Percentiles rank a stretch among this genome's conserved stretches.
Evolutionary conservation across 2,888 invertebrate genomes (phyloP).

Genomic region (Drosophila percnosoma): DNA sequence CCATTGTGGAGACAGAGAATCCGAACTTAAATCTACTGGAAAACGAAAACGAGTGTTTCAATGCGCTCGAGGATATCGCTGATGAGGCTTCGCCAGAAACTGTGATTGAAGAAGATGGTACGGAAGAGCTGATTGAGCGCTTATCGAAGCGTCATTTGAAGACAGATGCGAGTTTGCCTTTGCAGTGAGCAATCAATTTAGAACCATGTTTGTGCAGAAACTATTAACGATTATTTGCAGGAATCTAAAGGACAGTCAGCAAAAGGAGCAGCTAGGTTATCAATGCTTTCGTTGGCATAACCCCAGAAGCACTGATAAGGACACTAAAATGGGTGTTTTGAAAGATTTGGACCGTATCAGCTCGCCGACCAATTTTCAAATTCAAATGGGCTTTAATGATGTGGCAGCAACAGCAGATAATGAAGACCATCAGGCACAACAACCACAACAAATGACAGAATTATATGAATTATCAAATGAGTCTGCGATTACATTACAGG

Average conservation of each 20-base stretch:
- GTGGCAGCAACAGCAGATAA: not conserved
- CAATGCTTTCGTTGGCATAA: constrained; percentile 57
- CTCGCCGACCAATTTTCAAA: constrained; percentile 2
- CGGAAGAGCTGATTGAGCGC: constrained; percentile 26
- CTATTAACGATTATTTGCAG: constrained; percentile 9
- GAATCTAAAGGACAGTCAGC: not conserved
- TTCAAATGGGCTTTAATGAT: constrained; percentile 6
- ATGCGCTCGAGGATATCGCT: constrained; percentile 38
- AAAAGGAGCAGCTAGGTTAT: constrained; percentile 9
- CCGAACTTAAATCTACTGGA: constrained; percentile 9
- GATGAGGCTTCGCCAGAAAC: constrained; percentile 3
- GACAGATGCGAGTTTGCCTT: not conserved
- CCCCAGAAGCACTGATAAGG: constrained; percentile 28
- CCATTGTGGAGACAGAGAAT: constrained; percentile 7
- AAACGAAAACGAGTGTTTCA: constrained; percentile 47
- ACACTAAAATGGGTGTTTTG: constrained; percentile 35
- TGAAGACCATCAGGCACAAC: not conserved
- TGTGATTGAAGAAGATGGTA: constrained; percentile 22
- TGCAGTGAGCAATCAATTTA: constrained; percentile 14
- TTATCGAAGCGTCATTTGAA: constrained; percentile 20
- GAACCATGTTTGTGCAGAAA: not conserved
- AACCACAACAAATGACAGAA: not conserved
- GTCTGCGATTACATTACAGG: not conserved
- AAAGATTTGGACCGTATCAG: constrained; percentile 1
- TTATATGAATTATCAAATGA: not conserved